Evolutionary conservation across 2,888 invertebrate species (phyloP).

Genomic region (Ophioninae sp.): DNA sequence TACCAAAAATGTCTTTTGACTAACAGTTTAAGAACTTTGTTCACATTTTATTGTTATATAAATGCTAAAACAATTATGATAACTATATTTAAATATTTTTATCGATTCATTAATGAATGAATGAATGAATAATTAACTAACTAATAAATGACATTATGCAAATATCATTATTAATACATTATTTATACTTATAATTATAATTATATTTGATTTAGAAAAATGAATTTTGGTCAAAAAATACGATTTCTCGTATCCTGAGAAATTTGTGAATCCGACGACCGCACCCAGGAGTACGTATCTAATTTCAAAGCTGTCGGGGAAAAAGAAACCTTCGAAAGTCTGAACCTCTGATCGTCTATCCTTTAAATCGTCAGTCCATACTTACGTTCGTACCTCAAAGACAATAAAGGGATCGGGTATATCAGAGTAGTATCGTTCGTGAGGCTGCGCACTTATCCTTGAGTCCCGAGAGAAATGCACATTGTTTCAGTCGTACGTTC

Average conservation of each 20-base stretch:
- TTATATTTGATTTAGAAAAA: too few species aligned
- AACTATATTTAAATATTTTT: too few species aligned
- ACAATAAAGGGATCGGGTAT: slow-evolving; percentile 54
- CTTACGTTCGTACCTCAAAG: background rate
- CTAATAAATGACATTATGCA: too few species aligned
- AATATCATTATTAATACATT: too few species aligned
- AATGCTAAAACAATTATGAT: too few species aligned
- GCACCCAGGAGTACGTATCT: background rate
- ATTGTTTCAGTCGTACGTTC: slow-evolving; percentile 40
- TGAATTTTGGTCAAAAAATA: too few species aligned
- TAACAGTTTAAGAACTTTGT: too few species aligned
- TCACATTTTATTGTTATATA: too few species aligned
- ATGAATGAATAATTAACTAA: too few species aligned
- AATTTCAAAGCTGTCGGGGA: background rate
- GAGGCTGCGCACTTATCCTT: slow-evolving; percentile 44
- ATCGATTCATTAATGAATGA: too few species aligned
- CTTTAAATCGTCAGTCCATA: slow-evolving; percentile 1
- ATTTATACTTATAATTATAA: too few species aligned
- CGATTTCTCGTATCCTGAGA: background rate
- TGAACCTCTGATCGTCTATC: slow-evolving; percentile 1
- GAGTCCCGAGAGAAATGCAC: slow-evolving; percentile 33
- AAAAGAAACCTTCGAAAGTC: slow-evolving; percentile 2
- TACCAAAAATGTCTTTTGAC: too few species aligned
- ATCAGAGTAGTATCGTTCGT: slow-evolving; percentile 24
- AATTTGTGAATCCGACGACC: background rate